A percentile compares a stretch with the other conserved stretches of the same genome.
Evolutionary conservation across 2,113 vertebrate genomes (phyloP).

Genomic region (Tympanuchus pallidicinctus): DNA sequence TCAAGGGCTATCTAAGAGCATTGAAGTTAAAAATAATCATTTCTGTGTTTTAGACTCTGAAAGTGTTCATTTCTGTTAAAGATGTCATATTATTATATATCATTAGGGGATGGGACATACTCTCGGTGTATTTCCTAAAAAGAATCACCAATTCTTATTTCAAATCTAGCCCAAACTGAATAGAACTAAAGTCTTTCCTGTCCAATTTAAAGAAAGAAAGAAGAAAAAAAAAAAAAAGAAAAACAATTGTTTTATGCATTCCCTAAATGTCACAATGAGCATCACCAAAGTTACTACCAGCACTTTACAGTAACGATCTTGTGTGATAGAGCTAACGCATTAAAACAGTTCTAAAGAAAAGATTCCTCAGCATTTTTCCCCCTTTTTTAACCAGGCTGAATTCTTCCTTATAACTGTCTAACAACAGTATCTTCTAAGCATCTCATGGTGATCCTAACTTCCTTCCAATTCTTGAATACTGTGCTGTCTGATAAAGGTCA

Average conservation of each 20-base stretch:
- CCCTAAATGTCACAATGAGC: background rate
- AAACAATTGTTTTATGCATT: background rate
- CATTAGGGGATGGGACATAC: background rate
- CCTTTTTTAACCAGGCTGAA: background rate
- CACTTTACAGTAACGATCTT: background rate
- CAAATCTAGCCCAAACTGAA: background rate
- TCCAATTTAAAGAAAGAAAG: background rate
- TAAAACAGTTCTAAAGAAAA: background rate
- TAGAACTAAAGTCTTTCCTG: background rate
- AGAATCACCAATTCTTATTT: background rate
- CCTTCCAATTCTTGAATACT: background rate
- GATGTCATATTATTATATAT: background rate
- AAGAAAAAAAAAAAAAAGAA: background rate
- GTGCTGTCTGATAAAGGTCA: background rate
- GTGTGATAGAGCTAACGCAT: background rate
- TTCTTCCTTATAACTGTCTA: background rate
- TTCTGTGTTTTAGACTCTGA: slow-evolving; percentile 32
- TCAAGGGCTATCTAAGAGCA: background rate
- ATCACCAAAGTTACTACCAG: background rate
- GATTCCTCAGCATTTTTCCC: background rate
- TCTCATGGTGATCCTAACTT: background rate
- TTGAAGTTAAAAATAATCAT: background rate
- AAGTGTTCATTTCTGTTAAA: background rate
- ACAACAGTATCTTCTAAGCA: background rate
- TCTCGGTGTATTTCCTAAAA: background rate